Evolutionary conservation across 2,888 invertebrate genomes (phyloP).

Genomic region (Prosapia bicincta): DNA sequence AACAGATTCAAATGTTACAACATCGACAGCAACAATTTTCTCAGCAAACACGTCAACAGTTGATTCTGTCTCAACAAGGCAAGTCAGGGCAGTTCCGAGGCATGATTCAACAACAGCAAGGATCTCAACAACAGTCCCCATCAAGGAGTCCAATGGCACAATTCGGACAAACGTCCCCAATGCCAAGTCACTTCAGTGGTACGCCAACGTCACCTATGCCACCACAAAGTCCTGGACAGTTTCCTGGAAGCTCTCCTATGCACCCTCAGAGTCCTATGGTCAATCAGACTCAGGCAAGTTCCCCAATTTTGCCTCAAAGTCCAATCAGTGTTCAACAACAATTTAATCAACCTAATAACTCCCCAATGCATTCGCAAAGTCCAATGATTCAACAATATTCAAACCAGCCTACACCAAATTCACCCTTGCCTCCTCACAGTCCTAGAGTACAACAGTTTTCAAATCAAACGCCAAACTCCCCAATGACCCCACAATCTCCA

Average conservation of each 20-base stretch:
- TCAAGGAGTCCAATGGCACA: constrained; percentile 34
- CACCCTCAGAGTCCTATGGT: constrained; percentile 41
- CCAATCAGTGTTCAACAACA: constrained; percentile 31
- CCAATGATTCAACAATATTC: constrained; percentile 46
- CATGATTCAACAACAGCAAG: constrained; percentile 15
- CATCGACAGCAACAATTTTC: constrained; percentile 35
- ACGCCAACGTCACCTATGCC: constrained; percentile 53
- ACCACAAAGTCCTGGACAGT: constrained; percentile 36
- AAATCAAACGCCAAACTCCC: constrained; percentile 13
- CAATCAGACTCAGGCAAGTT: constrained; percentile 46
- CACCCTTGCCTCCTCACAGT: constrained; percentile 47
- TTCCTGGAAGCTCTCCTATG: constrained; percentile 49
- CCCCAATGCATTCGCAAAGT: constrained; percentile 39
- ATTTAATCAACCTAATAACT: constrained; percentile 23
- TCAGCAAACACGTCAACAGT: constrained; percentile 28
- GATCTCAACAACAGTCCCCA: constrained; percentile 31
- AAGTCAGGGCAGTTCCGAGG: constrained; percentile 30
- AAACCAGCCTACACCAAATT: constrained; percentile 50
- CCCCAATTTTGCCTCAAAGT: constrained; percentile 38
- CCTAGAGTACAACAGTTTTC: constrained; percentile 23
- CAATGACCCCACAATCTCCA: constrained; percentile 21
- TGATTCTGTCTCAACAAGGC: constrained; percentile 32
- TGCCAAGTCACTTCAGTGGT: constrained; percentile 42
- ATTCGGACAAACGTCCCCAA: constrained; percentile 36
- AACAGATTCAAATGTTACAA: constrained; percentile 33